Percentiles rank a stretch among this genome's conserved stretches.
Evolutionary conservation across 2,888 invertebrate species (phyloP).

Genomic region (Acrobasis suavella): DNA sequence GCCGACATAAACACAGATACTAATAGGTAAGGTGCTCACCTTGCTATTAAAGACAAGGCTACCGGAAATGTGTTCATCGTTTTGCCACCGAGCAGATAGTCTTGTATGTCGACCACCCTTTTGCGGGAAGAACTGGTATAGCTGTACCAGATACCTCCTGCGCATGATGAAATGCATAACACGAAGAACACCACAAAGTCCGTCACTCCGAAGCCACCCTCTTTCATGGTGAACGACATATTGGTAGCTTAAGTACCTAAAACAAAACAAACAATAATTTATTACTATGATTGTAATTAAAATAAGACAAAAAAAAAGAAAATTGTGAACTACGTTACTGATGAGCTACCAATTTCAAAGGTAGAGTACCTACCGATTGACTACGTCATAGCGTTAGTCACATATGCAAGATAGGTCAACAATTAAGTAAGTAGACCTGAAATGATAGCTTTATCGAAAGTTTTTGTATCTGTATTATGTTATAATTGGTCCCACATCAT

Average conservation of each 20-base stretch:
- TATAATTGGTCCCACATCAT: too few relatives aligned
- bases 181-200: conserved; percentile 87
- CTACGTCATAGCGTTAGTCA: too few relatives aligned
- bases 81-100: conserved; percentile 90
- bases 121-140: conserved; percentile 78
- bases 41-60: conserved; percentile 92
- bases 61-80: conserved; percentile 91
- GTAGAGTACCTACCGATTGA: too few relatives aligned
- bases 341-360: too few relatives aligned
- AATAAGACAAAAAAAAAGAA: too few relatives aligned
- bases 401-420: too few relatives aligned
- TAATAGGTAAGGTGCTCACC: conserved; percentile 77
- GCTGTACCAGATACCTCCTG: conserved; percentile 88
- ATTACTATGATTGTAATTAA: too few relatives aligned
- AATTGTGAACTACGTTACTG: too few relatives aligned
- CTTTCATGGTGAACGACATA: conserved; percentile 68
- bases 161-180: conserved; percentile 87
- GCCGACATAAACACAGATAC: too few relatives aligned
- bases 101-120: conserved; percentile 82
- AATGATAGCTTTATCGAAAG: too few relatives aligned
- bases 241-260: conserved; percentile 33
- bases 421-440: too few relatives aligned
- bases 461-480: too few relatives aligned
- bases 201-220: conserved; percentile 63
- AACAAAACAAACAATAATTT: conserved; percentile 23